Evolutionary conservation across 2,797 vertebrate species (phyloP).

Genomic region (Megaceryle alcyon): DNA sequence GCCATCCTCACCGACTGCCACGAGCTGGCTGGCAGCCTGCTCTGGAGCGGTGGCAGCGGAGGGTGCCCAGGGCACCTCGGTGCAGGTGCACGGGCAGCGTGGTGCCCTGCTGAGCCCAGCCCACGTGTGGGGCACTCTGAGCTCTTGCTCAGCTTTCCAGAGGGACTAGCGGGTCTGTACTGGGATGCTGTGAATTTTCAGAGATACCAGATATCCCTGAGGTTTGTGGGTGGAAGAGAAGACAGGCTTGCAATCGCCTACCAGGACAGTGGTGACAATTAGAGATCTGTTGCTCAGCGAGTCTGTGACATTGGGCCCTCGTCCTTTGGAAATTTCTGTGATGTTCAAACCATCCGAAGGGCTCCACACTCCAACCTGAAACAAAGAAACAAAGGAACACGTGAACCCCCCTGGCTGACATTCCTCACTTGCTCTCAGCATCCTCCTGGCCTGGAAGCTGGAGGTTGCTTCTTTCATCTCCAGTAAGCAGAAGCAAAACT

Average conservation of each 20-base stretch:
- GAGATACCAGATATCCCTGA: fast-evolving
- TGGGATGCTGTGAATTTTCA: neutral
- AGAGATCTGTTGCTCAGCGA: constrained; percentile 96
- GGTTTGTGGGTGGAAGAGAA: fast-evolving
- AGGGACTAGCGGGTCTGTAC: neutral
- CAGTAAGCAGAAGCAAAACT: neutral
- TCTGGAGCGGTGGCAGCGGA: fast-evolving
- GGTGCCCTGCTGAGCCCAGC: neutral
- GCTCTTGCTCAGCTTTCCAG: neutral
- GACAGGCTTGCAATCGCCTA: constrained; percentile 70
- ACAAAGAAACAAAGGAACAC: fast-evolving
- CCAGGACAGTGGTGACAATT: constrained; percentile 95
- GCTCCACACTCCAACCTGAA: constrained; percentile 96
- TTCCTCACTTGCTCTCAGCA: neutral
- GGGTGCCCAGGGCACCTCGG: neutral
- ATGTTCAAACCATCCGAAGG: constrained; percentile 93
- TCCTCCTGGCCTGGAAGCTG: neutral
- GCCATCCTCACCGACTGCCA: fast-evolving
- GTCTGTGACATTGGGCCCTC: constrained; percentile 95
- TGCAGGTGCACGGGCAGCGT: fast-evolving
- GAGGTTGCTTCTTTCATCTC: neutral
- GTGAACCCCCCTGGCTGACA: fast-evolving
- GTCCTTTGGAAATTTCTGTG: constrained; percentile 90
- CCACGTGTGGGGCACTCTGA: fast-evolving
- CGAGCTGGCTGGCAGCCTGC: neutral